Evolutionary conservation across 1,140 invertebrate genomes (phyloP), one percentile per base, ranked within the genome.

Genomic region (Sesamia nonagrioides): DNA sequence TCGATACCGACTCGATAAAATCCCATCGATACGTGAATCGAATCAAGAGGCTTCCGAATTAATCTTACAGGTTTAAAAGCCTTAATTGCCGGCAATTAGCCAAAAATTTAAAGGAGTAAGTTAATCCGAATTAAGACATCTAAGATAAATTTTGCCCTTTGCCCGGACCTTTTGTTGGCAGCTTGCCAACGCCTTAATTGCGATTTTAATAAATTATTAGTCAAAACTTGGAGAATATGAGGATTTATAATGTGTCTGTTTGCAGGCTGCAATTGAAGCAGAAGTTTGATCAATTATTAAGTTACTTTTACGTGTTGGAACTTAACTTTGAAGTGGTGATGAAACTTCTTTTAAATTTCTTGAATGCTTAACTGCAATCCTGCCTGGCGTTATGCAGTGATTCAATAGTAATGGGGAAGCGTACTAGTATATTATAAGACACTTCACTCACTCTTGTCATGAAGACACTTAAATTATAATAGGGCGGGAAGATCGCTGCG

Each of bases 151-250:
- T 81, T 82, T 82, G 74, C 76, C 66, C 80, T 84, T 81, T 82
- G 74, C 50, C 37, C 54, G 60, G 77, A 73, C 75, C 74, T 63
- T 79, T 77, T 40, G 21, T 21, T 42, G 35, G 74, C 71, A 82
- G 80, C 78, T 77, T 82, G 66, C 75, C 71, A 56, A 77, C 80
- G 45, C 75, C 33, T 60, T 86, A 81, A 86, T 84, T 84, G 78
- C 71, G 77, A 81, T 84, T 82, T 84, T 84, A 86, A 84, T 84
- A 80, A 84, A 82, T 86, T 83, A 88, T 82, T 35, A 79, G 18
- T 15, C 15, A 56, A 75, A 81, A 69, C 60, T 56, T 66, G 45
- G 72, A 79, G 79, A 33, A 69, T 73, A 33, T 37, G 17, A 35
- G 72, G 66, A 78, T 78, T 80, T 79, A 77, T 50, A 75, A 58